These are phyloP conservation scores for Drosophila pseudotakahashii DNA, from an alignment of 2,888 invertebrate genomes.

Conservation along the genomic window DNA sequence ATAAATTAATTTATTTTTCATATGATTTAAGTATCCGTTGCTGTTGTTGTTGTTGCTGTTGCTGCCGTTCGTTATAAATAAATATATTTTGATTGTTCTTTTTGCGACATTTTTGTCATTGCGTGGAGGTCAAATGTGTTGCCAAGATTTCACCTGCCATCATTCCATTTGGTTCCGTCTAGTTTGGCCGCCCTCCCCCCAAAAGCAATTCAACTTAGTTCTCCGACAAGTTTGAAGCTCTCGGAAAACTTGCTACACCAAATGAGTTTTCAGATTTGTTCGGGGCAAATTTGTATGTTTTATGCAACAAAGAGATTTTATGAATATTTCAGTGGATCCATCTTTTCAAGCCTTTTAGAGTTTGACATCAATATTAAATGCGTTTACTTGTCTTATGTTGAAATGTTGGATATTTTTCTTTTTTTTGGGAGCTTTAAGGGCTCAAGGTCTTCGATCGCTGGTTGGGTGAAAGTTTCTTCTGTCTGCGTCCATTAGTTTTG, in stretches of 20 bases:
- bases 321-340: constrained; percentile 19
- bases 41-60: neutral
- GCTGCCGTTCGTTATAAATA: neutral
- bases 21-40: constrained; percentile 40
- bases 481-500: constrained; percentile 26
- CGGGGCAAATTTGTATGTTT: constrained; percentile 49
- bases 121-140: constrained; percentile 69
- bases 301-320: constrained; percentile 29
- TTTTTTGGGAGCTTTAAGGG: constrained; percentile 22
- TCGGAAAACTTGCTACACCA: constrained; percentile 17
- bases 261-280: constrained; percentile 11
- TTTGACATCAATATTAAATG: constrained; percentile 20
- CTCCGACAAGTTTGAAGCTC: constrained; percentile 13
- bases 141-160: constrained; percentile 30
- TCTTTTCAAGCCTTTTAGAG: constrained; percentile 11
- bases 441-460: constrained; percentile 21
- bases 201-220: constrained; percentile 5
- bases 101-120: constrained; percentile 68
- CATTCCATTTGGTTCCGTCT: neutral
- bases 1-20: constrained; percentile 69
- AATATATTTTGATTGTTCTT: constrained; percentile 33
- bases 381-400: constrained; percentile 7
- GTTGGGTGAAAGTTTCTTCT: constrained; percentile 35
- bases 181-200: neutral
- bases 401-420: neutral